Conservation (phyloP, 2,113 vertebrate species). For the Grantiella picta region DNA sequence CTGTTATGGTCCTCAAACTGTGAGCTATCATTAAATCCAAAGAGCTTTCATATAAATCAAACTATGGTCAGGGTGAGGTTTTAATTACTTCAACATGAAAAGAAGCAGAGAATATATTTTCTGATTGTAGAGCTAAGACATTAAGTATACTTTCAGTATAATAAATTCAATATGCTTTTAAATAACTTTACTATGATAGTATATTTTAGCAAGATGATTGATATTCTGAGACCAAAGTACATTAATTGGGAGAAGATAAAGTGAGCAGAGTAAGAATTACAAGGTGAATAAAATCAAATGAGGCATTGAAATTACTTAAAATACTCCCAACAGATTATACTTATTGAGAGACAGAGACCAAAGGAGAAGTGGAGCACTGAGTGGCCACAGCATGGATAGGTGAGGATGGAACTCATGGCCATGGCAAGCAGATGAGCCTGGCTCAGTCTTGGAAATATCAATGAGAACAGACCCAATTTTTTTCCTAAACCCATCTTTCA, state of each 20-base stretch:
- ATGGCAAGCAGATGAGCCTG: not conserved
- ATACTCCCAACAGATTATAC: not conserved
- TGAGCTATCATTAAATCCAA: not conserved
- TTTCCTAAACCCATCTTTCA: not conserved
- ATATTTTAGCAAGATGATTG: not conserved
- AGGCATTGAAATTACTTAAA: not conserved
- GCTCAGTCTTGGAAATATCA: not conserved
- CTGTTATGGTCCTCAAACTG: not conserved
- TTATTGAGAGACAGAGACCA: not conserved
- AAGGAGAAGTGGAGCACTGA: not conserved
- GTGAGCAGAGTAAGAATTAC: not conserved
- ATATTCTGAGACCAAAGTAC: not conserved
- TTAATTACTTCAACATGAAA: not conserved
- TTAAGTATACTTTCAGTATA: not conserved
- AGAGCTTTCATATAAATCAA: not conserved
- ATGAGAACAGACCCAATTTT: accelerated
- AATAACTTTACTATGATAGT: not conserved
- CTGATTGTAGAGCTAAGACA: not conserved
- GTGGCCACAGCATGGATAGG: not conserved
- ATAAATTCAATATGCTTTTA: not conserved
- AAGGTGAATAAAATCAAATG: not conserved
- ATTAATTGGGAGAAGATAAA: not conserved
- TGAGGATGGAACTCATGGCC: not conserved
- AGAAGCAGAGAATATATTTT: not conserved
- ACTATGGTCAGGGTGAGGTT: not conserved